A percentile compares a stretch with the other conserved stretches of the same genome.
These are phyloP conservation scores for Charanyca ferruginea DNA, from an alignment of 2,888 invertebrate species.

Conservation along the genomic window DNA sequence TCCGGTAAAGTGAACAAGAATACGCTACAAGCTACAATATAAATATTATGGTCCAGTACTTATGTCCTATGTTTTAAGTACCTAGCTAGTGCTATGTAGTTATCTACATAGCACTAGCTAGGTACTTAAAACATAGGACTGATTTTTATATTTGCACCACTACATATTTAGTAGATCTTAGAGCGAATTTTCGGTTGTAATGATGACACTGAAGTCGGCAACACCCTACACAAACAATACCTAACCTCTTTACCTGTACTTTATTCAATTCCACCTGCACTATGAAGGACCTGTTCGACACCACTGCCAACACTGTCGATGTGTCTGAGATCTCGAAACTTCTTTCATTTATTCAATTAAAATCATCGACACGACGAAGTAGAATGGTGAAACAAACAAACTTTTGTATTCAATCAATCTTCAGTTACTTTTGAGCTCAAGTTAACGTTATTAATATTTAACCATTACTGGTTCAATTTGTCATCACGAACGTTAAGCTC, in stretches of 20 bases:
- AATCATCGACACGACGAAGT: background rate
- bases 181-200: background rate
- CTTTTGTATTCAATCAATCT: too few species aligned
- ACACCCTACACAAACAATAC: background rate
- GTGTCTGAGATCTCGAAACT: background rate
- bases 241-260: background rate
- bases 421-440: background rate
- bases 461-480: constrained; percentile 6
- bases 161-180: background rate
- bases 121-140: background rate
- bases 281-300: background rate
- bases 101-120: too few species aligned
- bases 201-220: background rate
- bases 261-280: background rate
- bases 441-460: background rate
- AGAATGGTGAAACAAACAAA: background rate
- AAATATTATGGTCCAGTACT: too few species aligned
- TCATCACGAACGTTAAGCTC: constrained; percentile 5
- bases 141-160: background rate
- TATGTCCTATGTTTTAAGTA: background rate
- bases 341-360: background rate
- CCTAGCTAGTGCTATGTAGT: background rate
- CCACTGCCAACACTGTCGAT: background rate
- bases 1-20: background rate
- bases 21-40: background rate